Evolutionary conservation across 2,113 vertebrate genomes (phyloP).

Genomic region (Platichthys flesus): DNA sequence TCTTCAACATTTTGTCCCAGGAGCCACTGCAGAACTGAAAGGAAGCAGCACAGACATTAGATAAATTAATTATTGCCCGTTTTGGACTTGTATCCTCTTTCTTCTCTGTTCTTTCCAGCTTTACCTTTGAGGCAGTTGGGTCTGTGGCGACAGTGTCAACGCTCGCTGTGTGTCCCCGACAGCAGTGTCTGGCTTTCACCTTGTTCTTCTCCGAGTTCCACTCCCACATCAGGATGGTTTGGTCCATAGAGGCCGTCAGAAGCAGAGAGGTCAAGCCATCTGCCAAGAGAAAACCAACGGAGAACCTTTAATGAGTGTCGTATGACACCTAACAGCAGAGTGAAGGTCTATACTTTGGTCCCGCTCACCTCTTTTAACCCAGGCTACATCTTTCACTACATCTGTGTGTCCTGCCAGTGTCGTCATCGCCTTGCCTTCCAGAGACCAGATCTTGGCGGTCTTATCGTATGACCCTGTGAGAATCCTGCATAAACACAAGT

Average conservation of each 20-base stretch:
- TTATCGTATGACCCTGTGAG: slow-evolving; percentile 96
- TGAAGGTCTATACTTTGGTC: fast-evolving
- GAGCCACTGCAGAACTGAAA: slow-evolving; percentile 97
- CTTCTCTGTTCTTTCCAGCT: too few relatives aligned
- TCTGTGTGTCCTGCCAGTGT: slow-evolving; percentile 92
- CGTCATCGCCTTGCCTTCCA: slow-evolving; percentile 90
- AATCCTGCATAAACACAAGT: slow-evolving; percentile 84
- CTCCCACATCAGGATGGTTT: slow-evolving; percentile 94
- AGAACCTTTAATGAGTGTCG: background rate
- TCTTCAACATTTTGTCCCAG: slow-evolving; percentile 99
- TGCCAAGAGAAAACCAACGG: slow-evolving; percentile 50
- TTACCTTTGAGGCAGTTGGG: slow-evolving; percentile 88
- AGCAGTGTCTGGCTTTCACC: slow-evolving; percentile 92
- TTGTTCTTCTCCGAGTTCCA: slow-evolving; percentile 94
- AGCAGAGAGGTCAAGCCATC: slow-evolving; percentile 90
- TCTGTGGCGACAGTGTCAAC: slow-evolving; percentile 91
- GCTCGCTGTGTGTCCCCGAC: slow-evolving; percentile 92
- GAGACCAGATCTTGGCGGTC: slow-evolving; percentile 94
- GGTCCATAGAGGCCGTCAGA: slow-evolving; percentile 95
- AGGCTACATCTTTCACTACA: slow-evolving; percentile 95
- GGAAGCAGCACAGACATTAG: slow-evolving; percentile 40
- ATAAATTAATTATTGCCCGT: background rate
- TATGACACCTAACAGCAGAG: background rate
- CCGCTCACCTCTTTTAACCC: slow-evolving; percentile 92
- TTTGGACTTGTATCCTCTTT: background rate